Base-by-base conservation (phyloP, 2,113 vertebrate genomes). In the Charina bottae region DNA sequence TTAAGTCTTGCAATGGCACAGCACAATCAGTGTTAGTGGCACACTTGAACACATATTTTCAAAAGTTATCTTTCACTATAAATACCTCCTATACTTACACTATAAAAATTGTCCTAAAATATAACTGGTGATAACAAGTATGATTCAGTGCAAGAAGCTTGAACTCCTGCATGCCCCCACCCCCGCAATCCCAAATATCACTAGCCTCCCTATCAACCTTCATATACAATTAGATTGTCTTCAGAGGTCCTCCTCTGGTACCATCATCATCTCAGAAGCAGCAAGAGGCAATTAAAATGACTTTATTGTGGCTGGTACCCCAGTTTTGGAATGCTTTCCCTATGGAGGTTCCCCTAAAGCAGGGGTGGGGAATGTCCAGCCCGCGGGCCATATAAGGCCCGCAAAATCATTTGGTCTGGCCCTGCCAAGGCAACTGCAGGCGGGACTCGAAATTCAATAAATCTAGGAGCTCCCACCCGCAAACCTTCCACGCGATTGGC, bases 1-100 rank as follows among this genome's bases (percentile, higher is more conserved):
- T 53, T 49, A 85, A 83, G 26, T 93, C 94, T 93, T 91, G 49
- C 24, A 23, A 23, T 90, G 60, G 10, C 53, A 88, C 15, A 46
- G 88, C 88, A 24, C 21, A 72, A 88, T 89, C 58, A 13, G 60
- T 93, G 87, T 90, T 12, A 78, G 2, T 21, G 19, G 72, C 33
- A 78, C 49, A 17, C 33, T 91, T 83, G 42, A 37, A 33, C n/a
- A 58, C 15, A 72, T 33, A 11, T 37, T 55, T 28, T 28, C 8
- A 15, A 10, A 7, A 1, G 21, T 90, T 94, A 91, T 78, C 6
- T 59, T 54, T 54, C 26, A 42, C 59, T 92, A 84, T 23, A 89
- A 93, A 87, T 55, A 21, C 17, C 2, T 85, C 28, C n/a, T 87
- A 8, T 85, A 19, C 4, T 87, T 8, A 1, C 10, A 46, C 12